A percentile compares a stretch with the other conserved stretches of the same genome.
These are phyloP conservation scores for Theropithecus gelada DNA, from an alignment of 2,113 vertebrate genomes.

Conservation along the genomic window DNA sequence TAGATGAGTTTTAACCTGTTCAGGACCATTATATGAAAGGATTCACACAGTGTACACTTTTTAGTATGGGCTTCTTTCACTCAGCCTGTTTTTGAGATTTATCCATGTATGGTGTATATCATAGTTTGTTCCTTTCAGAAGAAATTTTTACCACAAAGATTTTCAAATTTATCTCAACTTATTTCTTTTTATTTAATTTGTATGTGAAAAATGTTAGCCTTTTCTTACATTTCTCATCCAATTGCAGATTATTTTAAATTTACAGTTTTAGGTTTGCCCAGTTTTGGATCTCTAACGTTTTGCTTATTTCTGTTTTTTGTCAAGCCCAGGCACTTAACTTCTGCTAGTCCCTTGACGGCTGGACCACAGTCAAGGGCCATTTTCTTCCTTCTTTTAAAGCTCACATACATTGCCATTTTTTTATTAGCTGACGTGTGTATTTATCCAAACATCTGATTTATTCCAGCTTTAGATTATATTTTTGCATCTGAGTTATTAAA, in stretches of 20 bases:
- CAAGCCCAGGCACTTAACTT: background rate
- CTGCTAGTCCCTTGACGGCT: background rate
- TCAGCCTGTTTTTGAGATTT: background rate
- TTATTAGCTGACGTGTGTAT: background rate
- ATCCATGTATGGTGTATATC: background rate
- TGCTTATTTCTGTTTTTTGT: background rate
- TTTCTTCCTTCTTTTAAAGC: background rate
- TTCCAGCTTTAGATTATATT: background rate
- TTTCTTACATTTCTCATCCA: background rate
- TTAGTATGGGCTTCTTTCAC: background rate
- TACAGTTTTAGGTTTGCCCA: background rate
- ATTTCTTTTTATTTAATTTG: slow-evolving; percentile 27
- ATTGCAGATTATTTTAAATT: background rate
- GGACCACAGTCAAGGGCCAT: background rate
- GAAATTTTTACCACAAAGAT: background rate
- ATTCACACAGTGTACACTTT: background rate
- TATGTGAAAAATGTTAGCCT: background rate
- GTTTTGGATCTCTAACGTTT: slow-evolving; percentile 13
- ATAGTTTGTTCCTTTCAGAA: background rate
- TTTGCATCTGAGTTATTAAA: background rate
- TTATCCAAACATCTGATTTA: background rate
- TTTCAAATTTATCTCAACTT: slow-evolving; percentile 12
- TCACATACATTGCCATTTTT: background rate
- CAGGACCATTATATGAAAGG: background rate
- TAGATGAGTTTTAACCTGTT: background rate